A percentile compares a stretch with the other conserved stretches of the same genome.
Evolutionary conservation across 2,113 vertebrate species (phyloP).

Genomic region (Phasianus colchicus): DNA sequence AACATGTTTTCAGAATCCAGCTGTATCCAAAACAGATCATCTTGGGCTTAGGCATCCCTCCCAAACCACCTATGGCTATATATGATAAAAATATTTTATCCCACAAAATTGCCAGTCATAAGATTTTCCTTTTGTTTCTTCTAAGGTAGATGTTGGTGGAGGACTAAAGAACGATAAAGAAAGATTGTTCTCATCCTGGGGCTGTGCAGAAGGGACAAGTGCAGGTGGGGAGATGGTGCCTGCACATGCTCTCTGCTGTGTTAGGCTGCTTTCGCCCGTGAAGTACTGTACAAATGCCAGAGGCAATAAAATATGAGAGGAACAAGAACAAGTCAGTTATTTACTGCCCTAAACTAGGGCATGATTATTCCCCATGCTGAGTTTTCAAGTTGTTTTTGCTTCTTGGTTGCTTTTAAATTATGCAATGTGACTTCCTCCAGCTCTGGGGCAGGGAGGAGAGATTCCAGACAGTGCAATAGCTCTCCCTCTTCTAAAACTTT

Average conservation of each 20-base stretch:
- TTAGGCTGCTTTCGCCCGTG: fast-evolving
- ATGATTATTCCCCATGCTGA: neutral
- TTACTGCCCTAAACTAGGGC: neutral
- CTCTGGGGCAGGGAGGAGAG: neutral
- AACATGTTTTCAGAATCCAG: neutral
- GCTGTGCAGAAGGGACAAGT: neutral
- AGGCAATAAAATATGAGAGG: neutral
- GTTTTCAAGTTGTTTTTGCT: slow-evolving; percentile 19
- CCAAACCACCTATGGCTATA: fast-evolving
- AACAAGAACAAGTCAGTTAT: slow-evolving; percentile 8
- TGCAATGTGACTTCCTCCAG: neutral
- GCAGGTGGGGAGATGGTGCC: neutral
- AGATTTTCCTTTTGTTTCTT: neutral
- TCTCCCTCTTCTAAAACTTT: neutral
- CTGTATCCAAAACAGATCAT: neutral
- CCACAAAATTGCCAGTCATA: fast-evolving
- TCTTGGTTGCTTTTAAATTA: slow-evolving; percentile 2
- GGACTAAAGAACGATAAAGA: neutral
- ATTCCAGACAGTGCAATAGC: neutral
- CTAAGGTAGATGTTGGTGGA: neutral
- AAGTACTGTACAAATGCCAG: neutral
- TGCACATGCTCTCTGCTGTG: fast-evolving
- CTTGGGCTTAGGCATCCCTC: neutral
- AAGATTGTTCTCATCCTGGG: neutral
- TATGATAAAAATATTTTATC: neutral